phyloP scores from a whole-genome alignment of 2,797 vertebrate genomes.

The Sphenodon punctatus region DNA sequence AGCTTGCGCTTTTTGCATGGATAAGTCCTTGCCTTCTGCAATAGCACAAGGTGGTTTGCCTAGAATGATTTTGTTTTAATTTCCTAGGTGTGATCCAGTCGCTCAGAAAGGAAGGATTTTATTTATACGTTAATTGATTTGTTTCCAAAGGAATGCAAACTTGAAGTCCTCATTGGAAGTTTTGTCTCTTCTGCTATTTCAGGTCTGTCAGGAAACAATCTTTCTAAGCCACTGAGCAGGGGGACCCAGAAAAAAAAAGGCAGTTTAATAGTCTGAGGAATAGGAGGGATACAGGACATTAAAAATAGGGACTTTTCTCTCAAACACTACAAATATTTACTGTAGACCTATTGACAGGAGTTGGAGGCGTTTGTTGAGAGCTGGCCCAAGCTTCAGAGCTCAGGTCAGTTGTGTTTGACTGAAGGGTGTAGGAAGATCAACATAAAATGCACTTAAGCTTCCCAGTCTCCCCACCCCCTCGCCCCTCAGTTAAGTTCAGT shows the following conservation, averaged over 20 bases:
- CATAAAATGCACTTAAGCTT: neutral
- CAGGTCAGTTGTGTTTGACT: accelerated
- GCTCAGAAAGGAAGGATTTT: neutral
- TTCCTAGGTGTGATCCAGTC: neutral
- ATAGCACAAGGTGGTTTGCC: neutral
- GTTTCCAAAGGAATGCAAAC: neutral
- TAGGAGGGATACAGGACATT: accelerated
- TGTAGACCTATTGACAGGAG: accelerated
- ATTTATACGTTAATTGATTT: neutral
- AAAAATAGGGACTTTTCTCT: neutral
- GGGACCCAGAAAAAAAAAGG: accelerated
- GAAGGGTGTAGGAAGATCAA: too few species aligned
- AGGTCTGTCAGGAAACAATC: neutral
- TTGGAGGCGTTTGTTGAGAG: accelerated
- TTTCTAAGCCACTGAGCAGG: accelerated
- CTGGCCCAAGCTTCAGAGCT: neutral
- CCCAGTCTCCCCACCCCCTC: neutral
- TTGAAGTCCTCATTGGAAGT: accelerated
- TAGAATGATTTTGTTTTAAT: neutral
- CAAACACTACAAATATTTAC: accelerated
- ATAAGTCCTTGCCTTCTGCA: constrained; percentile 1
- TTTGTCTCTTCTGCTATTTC: neutral
- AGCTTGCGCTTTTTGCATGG: neutral
- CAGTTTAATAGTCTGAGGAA: neutral
- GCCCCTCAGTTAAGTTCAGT: neutral